Evolutionary conservation across 2,888 invertebrate species (phyloP).

Genomic region (Andrena camellia): DNA sequence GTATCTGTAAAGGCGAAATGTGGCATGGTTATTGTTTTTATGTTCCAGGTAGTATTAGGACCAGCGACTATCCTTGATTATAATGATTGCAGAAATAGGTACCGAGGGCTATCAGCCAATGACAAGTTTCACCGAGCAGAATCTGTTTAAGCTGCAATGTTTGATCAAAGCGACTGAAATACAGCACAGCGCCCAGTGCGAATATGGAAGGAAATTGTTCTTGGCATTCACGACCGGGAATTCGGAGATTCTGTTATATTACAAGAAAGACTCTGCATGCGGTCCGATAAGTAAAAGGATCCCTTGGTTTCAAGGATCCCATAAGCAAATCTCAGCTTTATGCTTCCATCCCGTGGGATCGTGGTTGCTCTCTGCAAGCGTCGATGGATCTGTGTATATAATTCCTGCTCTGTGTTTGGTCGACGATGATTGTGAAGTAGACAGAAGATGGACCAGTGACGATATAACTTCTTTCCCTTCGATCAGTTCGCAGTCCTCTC

Average conservation of each 20-base stretch:
- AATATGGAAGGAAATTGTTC: constrained; percentile 77
- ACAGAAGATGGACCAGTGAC: constrained; percentile 87
- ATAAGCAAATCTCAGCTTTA: constrained; percentile 84
- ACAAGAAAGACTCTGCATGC: constrained; percentile 73
- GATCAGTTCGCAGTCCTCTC: constrained; percentile 79
- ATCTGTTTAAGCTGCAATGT: constrained; percentile 81
- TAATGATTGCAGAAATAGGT: constrained; percentile 54
- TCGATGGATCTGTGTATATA: constrained; percentile 88
- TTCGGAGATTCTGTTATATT: constrained; percentile 81
- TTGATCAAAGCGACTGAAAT: constrained; percentile 80
- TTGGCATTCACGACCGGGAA: constrained; percentile 80
- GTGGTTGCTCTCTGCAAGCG: constrained; percentile 88
- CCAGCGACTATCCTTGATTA: constrained; percentile 10
- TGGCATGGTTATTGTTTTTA: neutral
- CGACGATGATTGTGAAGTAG: constrained; percentile 85
- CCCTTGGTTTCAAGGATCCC: constrained; percentile 81
- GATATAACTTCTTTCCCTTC: constrained; percentile 87
- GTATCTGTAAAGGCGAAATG: neutral
- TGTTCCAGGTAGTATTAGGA: constrained; percentile 52
- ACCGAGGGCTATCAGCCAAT: constrained; percentile 59
- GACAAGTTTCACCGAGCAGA: constrained; percentile 58
- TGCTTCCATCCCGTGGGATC: constrained; percentile 94
- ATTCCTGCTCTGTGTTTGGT: constrained; percentile 88
- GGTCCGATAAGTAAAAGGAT: constrained; percentile 79
- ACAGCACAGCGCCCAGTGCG: constrained; percentile 78